Conservation (phyloP, 2,888 invertebrate genomes). For the Morpho helenor region DNA sequence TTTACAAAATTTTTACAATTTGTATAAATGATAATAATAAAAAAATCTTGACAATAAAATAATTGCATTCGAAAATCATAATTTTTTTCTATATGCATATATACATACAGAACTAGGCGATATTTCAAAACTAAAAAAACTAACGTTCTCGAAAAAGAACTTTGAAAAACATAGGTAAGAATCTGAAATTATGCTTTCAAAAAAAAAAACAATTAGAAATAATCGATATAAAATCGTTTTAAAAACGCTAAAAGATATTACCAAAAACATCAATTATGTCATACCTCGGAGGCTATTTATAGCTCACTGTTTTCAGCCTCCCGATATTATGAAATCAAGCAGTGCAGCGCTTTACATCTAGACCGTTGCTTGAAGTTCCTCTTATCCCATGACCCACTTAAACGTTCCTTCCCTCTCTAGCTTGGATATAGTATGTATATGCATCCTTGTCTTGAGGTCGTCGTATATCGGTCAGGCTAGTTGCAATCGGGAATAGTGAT, state of each 20-base stretch:
- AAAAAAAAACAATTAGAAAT: too few relatives aligned
- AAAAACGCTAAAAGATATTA: conserved; percentile 15
- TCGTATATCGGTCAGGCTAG: conserved; percentile 68
- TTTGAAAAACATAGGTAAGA: too few relatives aligned
- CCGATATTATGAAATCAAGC: conserved; percentile 45
- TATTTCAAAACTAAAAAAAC: too few relatives aligned
- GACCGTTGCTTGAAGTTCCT: conserved; percentile 53
- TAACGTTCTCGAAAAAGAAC: too few relatives aligned
- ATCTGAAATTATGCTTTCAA: too few relatives aligned
- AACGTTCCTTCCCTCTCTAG: conserved; percentile 39
- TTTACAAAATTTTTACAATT: too few relatives aligned
- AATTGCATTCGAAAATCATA: too few relatives aligned
- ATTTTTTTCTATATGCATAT: too few relatives aligned
- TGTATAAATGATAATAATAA: too few relatives aligned
- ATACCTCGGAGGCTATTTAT: conserved; percentile 52
- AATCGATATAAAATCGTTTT: neutral
- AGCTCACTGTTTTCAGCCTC: conserved; percentile 51
- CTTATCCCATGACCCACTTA: conserved; percentile 75
- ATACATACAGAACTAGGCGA: too few relatives aligned
- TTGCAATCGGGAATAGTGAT: conserved; percentile 64
- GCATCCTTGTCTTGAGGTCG: conserved; percentile 64
- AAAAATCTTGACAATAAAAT: too few relatives aligned
- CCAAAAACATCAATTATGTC: conserved; percentile 43
- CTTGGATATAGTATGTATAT: conserved; percentile 28
- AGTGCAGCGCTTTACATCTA: conserved; percentile 53